These are phyloP conservation scores for Progne subis DNA, from an alignment of 2,113 vertebrate species.

Conservation along the genomic window DNA sequence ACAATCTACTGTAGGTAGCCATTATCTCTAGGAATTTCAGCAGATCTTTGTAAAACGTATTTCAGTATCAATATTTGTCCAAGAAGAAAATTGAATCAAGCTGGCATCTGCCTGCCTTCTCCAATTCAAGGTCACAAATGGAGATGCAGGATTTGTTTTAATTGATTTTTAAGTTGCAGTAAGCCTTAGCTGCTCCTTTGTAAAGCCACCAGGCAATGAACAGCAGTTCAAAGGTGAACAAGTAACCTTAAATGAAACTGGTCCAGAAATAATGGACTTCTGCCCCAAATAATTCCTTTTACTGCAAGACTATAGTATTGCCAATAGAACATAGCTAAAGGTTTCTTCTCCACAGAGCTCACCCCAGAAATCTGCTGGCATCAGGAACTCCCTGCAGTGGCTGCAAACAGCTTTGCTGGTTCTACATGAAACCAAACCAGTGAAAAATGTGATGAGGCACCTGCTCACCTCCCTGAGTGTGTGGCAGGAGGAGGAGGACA, in stretches of 20 bases:
- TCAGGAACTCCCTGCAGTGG: not conserved
- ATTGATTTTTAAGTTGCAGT: conserved; percentile 40
- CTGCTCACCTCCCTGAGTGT: not conserved
- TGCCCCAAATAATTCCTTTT: not conserved
- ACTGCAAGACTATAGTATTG: not conserved
- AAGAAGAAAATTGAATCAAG: conserved; percentile 4
- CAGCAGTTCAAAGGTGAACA: conserved; percentile 8
- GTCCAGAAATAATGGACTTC: not conserved
- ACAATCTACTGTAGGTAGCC: not conserved
- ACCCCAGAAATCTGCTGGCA: not conserved
- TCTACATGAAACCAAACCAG: not conserved
- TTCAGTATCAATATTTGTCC: conserved; percentile 27
- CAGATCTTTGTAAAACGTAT: not conserved
- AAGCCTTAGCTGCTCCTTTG: not conserved
- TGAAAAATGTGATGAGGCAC: not conserved
- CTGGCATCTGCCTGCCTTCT: not conserved
- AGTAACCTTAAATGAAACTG: not conserved
- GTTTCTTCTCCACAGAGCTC: not conserved
- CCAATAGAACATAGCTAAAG: not conserved
- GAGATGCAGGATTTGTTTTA: not conserved
- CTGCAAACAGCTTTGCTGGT: not conserved
- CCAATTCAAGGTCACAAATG: conserved; percentile 10
- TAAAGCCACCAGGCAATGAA: not conserved
- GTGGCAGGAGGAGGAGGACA: not conserved
- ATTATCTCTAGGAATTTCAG: not conserved